These are phyloP conservation scores for Ambastaia sidthimunki DNA, from an alignment of 2,797 vertebrate species.

Conservation along the genomic window DNA sequence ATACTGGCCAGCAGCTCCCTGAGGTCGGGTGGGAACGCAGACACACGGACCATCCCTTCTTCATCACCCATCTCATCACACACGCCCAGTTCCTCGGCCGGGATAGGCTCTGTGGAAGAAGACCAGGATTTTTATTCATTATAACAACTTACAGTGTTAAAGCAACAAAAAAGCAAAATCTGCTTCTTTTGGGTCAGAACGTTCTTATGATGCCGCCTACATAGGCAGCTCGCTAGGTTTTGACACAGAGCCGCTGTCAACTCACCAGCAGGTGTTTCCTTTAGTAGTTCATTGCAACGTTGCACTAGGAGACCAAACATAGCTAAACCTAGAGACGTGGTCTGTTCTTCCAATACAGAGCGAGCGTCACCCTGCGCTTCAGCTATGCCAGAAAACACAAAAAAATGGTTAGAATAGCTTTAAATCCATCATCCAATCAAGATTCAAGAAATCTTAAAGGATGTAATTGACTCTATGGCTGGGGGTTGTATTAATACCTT, in stretches of 20 bases:
- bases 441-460: no score
- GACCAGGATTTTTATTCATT: neutral
- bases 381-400: constrained; percentile 41
- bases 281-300: constrained; percentile 88
- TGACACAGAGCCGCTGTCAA: neutral
- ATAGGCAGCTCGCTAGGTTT: no score
- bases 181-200: no score
- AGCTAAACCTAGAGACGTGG: constrained; percentile 87
- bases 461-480: no score
- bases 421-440: no score
- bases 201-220: no score
- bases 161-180: no score
- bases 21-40: constrained; percentile 86
- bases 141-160: neutral
- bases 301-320: constrained; percentile 93
- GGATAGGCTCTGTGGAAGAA: constrained; percentile 72
- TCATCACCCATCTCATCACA: constrained; percentile 69
- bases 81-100: constrained; percentile 66
- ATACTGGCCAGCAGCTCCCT: constrained; percentile 93
- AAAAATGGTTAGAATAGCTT: neutral
- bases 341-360: constrained; percentile 91
- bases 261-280: constrained; percentile 77
- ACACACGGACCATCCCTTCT: constrained; percentile 88
- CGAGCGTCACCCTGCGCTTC: constrained; percentile 82
- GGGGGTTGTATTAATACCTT: constrained; percentile 73